These are phyloP conservation scores for Crocallis elinguaria DNA, from an alignment of 2,888 invertebrate species.

Conservation along the genomic window DNA sequence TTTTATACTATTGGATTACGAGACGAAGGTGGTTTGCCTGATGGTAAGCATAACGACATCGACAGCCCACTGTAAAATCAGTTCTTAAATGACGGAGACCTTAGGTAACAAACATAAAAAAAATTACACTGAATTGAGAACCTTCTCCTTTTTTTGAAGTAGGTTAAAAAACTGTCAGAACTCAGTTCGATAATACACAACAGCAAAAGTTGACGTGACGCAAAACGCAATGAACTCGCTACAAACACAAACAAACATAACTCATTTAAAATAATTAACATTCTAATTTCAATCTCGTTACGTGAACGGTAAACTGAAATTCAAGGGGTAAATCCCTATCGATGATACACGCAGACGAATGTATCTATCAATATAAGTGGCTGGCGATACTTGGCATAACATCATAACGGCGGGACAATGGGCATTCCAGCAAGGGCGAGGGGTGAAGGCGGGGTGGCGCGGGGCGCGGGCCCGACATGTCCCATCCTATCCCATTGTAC, in stretches of 20 bases:
- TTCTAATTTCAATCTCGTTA: background rate
- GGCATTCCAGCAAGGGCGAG: conserved; percentile 68
- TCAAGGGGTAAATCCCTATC: conserved; percentile 29
- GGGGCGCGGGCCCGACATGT: conserved; percentile 53
- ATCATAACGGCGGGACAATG: conserved; percentile 77
- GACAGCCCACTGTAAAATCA: no score
- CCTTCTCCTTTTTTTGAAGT: no score
- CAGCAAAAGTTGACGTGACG: no score
- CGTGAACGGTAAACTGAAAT: conserved; percentile 24
- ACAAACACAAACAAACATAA: background rate
- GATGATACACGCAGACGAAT: conserved; percentile 52
- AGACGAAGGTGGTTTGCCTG: no score
- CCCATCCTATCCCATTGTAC: conserved; percentile 66
- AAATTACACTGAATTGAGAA: no score
- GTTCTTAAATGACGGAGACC: no score
- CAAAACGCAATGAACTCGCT: background rate
- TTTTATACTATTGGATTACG: no score
- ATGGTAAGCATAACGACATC: no score
- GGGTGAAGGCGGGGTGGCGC: conserved; percentile 39
- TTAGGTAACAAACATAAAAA: no score
- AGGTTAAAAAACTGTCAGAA: no score
- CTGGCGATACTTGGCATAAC: conserved; percentile 71
- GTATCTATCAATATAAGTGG: conserved; percentile 70
- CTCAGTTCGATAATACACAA: no score
- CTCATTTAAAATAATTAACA: background rate